These are phyloP conservation scores for Ceyx margarethae DNA, from an alignment of 2,113 vertebrate genomes.

Conservation along the genomic window DNA sequence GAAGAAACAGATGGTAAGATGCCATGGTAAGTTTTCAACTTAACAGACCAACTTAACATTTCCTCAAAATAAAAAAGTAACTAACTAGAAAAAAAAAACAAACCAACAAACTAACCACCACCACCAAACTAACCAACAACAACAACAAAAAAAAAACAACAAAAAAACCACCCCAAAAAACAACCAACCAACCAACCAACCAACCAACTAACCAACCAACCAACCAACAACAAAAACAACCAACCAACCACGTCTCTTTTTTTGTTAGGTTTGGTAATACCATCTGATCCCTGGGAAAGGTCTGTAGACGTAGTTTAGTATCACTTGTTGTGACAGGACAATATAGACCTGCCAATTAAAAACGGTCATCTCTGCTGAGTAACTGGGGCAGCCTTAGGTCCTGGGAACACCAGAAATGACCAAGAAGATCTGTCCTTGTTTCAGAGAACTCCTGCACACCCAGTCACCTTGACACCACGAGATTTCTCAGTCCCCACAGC, in stretches of 20 bases:
- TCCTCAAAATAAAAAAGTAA: background rate
- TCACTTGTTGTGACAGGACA: background rate
- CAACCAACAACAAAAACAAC: too few relatives aligned
- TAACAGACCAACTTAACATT: background rate
- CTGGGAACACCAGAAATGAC: background rate
- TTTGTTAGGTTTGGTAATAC: background rate
- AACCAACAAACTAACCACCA: too few relatives aligned
- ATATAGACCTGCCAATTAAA: background rate
- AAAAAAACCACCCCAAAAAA: too few relatives aligned
- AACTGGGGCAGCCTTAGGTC: background rate
- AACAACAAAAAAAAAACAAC: too few relatives aligned
- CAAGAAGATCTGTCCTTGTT: background rate
- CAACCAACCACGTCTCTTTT: background rate
- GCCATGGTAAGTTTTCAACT: background rate
- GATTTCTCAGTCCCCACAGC: background rate
- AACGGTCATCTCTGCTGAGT: background rate
- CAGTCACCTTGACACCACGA: background rate
- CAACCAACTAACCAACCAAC: too few relatives aligned
- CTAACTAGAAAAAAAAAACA: background rate
- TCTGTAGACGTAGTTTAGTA: background rate
- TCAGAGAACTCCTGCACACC: background rate
- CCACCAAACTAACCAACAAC: too few relatives aligned
- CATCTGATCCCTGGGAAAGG: background rate
- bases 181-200: background rate
- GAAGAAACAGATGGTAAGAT: constrained; percentile 44